Evolutionary conservation across 2,888 invertebrate species (phyloP), one percentile per base, ranked within the genome.

Genomic region (Lasioglossum leucozonium): DNA sequence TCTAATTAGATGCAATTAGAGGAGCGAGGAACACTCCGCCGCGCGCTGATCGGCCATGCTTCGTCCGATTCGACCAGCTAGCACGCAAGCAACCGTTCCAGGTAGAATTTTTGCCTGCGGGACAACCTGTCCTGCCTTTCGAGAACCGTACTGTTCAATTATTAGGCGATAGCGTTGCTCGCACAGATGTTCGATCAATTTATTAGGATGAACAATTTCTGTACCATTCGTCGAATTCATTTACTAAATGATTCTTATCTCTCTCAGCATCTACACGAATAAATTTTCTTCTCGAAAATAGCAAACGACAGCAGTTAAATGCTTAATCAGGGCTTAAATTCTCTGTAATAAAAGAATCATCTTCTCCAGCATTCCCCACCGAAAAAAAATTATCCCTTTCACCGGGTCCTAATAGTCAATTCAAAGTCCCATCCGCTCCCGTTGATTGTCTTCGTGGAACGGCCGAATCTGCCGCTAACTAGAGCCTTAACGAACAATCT

Each of bases 1-100:
- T 90, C 79, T 89, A 89, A 89, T 89, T 90, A 89, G 88, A 88
- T 84, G 82, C 87, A 87, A 87, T 79, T 79, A 87, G 85, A 89
- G 81, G 72, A 89, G 77, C 87, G 34, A 76, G 58, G 75, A 62
- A 72, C 81, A 77, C 79, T 37, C 22, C 76, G 75, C 62, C 78
- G 40, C 22, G 37, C 78, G 74, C 55, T 78, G 81, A 81, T 82
- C 81, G 81, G 42, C 71, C 65, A 40, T 81, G 65, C 55, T 72
- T 37, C 86, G 79, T 86, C 83, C 74, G 77, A 87, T 80, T 77
- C 84, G 69, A 85, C 65, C 44, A 73, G 65, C 26, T 62, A 72
- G 47, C 62, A 55, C 13, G 22, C 75, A 16, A 18, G 67, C 62
- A 77, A 72, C 73, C 73, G 71, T 51, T 76, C 67, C 72, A 62